Conservation (phyloP, 2,888 invertebrate species). For the Neria commutata region DNA sequence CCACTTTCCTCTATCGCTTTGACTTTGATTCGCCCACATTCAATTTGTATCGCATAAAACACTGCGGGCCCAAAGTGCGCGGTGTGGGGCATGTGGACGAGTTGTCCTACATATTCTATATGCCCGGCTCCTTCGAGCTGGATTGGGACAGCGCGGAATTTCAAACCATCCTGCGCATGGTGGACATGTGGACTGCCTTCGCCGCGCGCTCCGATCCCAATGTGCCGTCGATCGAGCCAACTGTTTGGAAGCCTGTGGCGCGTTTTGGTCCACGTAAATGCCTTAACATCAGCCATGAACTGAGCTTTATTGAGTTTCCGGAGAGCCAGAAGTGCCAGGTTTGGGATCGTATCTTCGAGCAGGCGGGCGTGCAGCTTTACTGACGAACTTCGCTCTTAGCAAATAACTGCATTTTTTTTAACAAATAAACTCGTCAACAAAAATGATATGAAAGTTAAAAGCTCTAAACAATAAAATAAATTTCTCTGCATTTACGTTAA, state of each 20-base stretch:
- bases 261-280: conserved; percentile 37
- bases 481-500: no score
- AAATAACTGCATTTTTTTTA: not conserved
- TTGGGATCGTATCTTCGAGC: conserved; percentile 41
- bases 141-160: conserved; percentile 42
- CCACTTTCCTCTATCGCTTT: conserved; percentile 56
- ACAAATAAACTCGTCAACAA: no score
- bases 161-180: conserved; percentile 44
- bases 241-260: conserved; percentile 39
- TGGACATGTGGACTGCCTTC: conserved; percentile 45
- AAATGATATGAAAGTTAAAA: no score
- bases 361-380: conserved; percentile 13
- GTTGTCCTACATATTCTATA: conserved; percentile 48
- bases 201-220: conserved; percentile 51
- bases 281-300: conserved; percentile 46
- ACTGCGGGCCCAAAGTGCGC: conserved; percentile 33
- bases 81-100: conserved; percentile 53
- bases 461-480: no score
- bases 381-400: not conserved
- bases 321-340: conserved; percentile 37
- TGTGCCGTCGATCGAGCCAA: conserved; percentile 31
- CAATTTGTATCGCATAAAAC: conserved; percentile 49
- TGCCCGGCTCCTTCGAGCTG: conserved; percentile 36
- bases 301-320: conserved; percentile 44
- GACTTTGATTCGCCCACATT: conserved; percentile 54